phyloP scores from a whole-genome alignment of 30 jellyfish, hydroid and myxozoan genomes.

The Chrysaora quinquecirrha region DNA sequence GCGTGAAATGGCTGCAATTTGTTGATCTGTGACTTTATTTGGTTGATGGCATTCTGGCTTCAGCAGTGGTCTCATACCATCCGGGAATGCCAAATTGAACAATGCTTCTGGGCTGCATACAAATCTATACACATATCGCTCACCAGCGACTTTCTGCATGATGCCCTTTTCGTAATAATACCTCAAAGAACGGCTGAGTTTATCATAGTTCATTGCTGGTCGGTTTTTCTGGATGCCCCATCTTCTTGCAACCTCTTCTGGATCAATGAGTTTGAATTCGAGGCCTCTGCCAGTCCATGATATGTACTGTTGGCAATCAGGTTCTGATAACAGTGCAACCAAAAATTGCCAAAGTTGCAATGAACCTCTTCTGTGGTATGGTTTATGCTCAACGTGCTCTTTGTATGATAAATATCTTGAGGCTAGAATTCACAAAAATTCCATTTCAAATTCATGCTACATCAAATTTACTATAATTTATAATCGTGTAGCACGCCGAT shows the following conservation, averaged over 20 bases:
- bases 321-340: constrained; percentile 94
- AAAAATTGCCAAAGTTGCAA: constrained; percentile 98
- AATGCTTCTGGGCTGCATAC: constrained; percentile 97
- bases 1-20: constrained; percentile 61
- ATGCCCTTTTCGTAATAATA: constrained; percentile 97
- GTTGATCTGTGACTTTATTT: constrained; percentile 90
- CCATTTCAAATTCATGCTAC: no score
- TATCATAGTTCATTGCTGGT: constrained; percentile 99
- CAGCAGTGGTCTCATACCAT: constrained; percentile 94
- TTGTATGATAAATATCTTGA: constrained; percentile 62
- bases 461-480: no score
- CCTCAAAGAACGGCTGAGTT: constrained; percentile 93
- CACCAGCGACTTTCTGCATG: constrained; percentile 99
- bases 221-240: constrained; percentile 99
- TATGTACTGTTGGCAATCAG: constrained; percentile 95
- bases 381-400: constrained; percentile 76
- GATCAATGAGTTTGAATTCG: constrained; percentile 95
- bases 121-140: constrained; percentile 92
- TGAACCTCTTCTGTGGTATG: constrained; percentile 95
- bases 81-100: constrained; percentile 90
- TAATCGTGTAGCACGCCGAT: no score
- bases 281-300: constrained; percentile 98
- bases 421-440: no score
- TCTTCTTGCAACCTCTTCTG: constrained; percentile 99
- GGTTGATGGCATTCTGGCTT: constrained; percentile 99